A percentile compares a stretch with the other conserved stretches of the same genome.
phyloP scores from a whole-genome alignment of 2,113 vertebrate species.

The Embiotoca jacksoni region DNA sequence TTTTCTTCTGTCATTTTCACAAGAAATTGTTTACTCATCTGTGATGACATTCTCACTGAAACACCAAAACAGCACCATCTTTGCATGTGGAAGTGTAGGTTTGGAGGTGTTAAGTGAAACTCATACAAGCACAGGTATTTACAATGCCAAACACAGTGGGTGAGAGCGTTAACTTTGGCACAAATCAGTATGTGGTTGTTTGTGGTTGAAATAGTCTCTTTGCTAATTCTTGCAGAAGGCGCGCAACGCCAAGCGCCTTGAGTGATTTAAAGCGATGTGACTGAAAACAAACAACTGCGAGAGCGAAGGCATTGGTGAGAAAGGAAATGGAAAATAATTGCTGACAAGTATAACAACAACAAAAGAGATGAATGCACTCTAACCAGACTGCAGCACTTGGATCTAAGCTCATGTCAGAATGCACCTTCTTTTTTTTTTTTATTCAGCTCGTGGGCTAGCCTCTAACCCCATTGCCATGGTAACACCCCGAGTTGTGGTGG shows the following conservation, averaged over 20 bases:
- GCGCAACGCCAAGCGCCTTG: constrained; percentile 27
- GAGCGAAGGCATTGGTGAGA: constrained; percentile 27
- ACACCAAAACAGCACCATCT: neutral
- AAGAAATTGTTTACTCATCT: constrained; percentile 1
- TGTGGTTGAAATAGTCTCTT: constrained; percentile 30
- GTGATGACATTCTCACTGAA: neutral
- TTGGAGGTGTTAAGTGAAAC: constrained; percentile 1
- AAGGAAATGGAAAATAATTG: constrained; percentile 55
- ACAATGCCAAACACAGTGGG: constrained; percentile 13
- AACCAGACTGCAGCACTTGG: constrained; percentile 46
- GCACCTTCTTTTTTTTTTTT: constrained; percentile 57
- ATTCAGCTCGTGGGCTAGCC: constrained; percentile 53
- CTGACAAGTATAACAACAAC: constrained; percentile 29
- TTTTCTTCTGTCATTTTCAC: constrained; percentile 26
- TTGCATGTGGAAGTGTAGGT: neutral
- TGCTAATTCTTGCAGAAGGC: constrained; percentile 25
- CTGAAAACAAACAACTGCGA: constrained; percentile 19
- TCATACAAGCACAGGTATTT: constrained; percentile 35
- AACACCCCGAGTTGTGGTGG: constrained; percentile 51
- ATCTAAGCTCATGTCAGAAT: constrained; percentile 61
- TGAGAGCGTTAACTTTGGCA: constrained; percentile 20
- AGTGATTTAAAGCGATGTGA: constrained; percentile 24
- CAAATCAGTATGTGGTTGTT: constrained; percentile 30
- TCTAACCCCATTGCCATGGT: constrained; percentile 71
- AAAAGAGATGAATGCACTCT: constrained; percentile 53